Evolutionary conservation across 2,113 vertebrate genomes (phyloP).

Genomic region (Agelaius tricolor): DNA sequence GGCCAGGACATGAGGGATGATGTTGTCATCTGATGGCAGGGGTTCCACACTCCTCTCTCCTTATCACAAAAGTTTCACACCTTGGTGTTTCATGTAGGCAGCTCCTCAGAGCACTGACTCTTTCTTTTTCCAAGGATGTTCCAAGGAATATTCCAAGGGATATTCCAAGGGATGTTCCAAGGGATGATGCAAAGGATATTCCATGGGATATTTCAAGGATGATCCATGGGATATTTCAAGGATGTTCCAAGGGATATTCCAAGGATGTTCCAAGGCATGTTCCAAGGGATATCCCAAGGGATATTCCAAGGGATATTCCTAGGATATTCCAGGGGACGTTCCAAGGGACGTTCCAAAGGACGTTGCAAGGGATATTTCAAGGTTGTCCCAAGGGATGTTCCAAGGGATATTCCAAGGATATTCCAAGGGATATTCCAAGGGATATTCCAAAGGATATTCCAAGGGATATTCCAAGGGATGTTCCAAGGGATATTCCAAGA

Average conservation of each 20-base stretch:
- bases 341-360: neutral
- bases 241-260: no score
- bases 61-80: no score
- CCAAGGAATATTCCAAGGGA: no score
- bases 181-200: neutral
- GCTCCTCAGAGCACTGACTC: no score
- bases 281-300: neutral
- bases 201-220: neutral
- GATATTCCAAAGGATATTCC: neutral
- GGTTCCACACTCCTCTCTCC: no score
- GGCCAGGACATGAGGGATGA: neutral
- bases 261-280: neutral
- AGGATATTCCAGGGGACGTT: neutral
- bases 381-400: accelerated
- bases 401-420: accelerated
- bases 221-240: neutral
- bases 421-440: neutral
- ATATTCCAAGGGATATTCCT: no score
- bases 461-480: neutral
- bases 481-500: neutral
- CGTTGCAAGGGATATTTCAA: accelerated
- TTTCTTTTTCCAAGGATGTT: no score
- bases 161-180: no score
- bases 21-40: no score
- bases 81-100: no score